These are phyloP conservation scores for Gastrophysa polygoni DNA, from an alignment of 2,888 invertebrate genomes.

Conservation along the genomic window DNA sequence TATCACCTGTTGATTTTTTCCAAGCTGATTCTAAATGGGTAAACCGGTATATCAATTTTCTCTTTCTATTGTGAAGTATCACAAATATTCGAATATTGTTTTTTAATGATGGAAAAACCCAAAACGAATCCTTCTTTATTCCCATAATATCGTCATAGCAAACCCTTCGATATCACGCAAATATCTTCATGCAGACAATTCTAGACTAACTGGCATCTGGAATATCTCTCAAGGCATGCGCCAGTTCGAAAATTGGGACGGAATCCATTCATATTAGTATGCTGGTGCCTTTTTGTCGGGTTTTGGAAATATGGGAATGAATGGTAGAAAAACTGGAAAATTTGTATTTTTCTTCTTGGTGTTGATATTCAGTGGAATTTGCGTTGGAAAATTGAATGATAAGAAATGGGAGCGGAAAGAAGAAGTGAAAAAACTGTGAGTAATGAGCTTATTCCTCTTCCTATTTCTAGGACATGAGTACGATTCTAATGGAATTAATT, in stretches of 20 bases:
- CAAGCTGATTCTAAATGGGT: no score
- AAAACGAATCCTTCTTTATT: no score
- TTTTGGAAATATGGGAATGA: background rate
- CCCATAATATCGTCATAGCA: constrained; percentile 6
- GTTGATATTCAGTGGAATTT: constrained; percentile 6
- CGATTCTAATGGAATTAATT: no score
- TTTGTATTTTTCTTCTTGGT: background rate
- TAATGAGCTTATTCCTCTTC: background rate
- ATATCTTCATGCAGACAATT: background rate
- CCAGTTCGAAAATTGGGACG: constrained; percentile 2
- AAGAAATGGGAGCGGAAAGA: constrained; percentile 15
- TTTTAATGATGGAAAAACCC: no score
- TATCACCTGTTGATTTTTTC: no score
- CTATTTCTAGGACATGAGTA: no score
- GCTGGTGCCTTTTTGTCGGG: constrained; percentile 19
- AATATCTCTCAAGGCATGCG: constrained; percentile 15
- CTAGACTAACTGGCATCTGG: constrained; percentile 23
- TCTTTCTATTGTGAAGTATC: no score
- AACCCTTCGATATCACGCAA: background rate
- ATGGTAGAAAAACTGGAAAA: background rate
- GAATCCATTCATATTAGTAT: constrained; percentile 3
- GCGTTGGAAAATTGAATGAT: constrained; percentile 5
- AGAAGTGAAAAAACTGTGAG: constrained; percentile 21
- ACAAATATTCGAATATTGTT: no score
- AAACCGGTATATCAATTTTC: no score